Evolutionary conservation across 2,797 vertebrate species (phyloP).

Genomic region (Melanogrammus aeglefinus): DNA sequence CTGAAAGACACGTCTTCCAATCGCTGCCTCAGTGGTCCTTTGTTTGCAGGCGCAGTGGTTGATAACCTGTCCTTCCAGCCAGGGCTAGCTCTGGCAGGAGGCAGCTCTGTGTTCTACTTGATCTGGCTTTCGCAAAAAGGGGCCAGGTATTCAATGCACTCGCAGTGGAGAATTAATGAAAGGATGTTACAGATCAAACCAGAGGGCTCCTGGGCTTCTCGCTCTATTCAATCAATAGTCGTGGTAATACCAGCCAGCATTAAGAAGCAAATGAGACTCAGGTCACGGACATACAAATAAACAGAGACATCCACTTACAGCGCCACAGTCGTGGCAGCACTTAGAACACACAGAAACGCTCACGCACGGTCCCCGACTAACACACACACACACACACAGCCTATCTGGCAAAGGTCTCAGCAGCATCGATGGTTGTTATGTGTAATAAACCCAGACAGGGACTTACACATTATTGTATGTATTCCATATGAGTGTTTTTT

Average conservation of each 20-base stretch:
- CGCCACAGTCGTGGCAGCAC: slow-evolving; percentile 21
- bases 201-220: slow-evolving; percentile 58
- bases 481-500: slow-evolving; percentile 38
- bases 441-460: background rate
- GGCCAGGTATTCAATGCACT: slow-evolving; percentile 49
- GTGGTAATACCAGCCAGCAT: slow-evolving; percentile 53
- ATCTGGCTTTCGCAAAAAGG: slow-evolving; percentile 56
- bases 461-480: slow-evolving; percentile 6
- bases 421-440: slow-evolving; percentile 28
- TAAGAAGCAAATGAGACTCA: slow-evolving; percentile 55
- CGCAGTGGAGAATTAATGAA: slow-evolving; percentile 61
- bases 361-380: slow-evolving; percentile 4
- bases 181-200: slow-evolving; percentile 67
- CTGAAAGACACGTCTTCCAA: slow-evolving; percentile 31
- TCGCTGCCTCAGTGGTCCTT: slow-evolving; percentile 32
- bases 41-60: slow-evolving; percentile 50
- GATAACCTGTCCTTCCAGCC: slow-evolving; percentile 34
- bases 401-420: background rate
- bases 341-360: background rate
- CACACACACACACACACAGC: slow-evolving; percentile 11
- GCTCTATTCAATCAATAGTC: slow-evolving; percentile 58
- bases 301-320: slow-evolving; percentile 36
- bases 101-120: slow-evolving; percentile 48
- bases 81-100: slow-evolving; percentile 2
- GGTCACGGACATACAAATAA: slow-evolving; percentile 44